phyloP scores from a whole-genome alignment of 2,888 invertebrate genomes.

The Elegia similella region DNA sequence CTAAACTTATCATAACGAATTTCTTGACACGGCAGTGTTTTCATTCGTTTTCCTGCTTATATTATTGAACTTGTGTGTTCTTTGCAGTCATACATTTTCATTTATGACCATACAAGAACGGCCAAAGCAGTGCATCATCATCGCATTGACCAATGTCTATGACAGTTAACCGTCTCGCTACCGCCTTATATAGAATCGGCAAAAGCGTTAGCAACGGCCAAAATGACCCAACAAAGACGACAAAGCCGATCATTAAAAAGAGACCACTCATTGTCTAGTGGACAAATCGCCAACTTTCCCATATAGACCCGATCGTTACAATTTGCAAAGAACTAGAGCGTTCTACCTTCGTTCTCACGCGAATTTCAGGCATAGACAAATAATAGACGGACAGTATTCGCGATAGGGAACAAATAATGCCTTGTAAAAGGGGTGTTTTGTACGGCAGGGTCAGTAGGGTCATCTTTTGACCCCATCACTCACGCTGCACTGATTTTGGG shows the following conservation, averaged over 20 bases:
- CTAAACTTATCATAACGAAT: too few species aligned
- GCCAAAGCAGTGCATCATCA: not conserved
- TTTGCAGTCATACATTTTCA: not conserved
- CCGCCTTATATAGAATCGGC: constrained; percentile 71
- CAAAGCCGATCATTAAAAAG: constrained; percentile 80
- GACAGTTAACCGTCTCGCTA: constrained; percentile 46
- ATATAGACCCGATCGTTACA: constrained; percentile 67
- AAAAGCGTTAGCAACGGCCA: constrained; percentile 79
- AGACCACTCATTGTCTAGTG: constrained; percentile 73
- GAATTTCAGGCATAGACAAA: constrained; percentile 71
- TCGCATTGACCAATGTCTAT: constrained; percentile 3
- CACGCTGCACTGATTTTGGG: constrained; percentile 77
- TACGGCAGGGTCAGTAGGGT: constrained; percentile 72
- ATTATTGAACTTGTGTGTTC: not conserved
- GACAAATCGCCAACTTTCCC: constrained; percentile 64
- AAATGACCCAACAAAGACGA: constrained; percentile 57
- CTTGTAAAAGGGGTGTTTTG: constrained; percentile 74
- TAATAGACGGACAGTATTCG: constrained; percentile 75
- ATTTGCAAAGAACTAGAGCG: constrained; percentile 78
- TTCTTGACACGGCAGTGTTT: not conserved
- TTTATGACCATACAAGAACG: not conserved
- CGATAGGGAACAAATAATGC: constrained; percentile 82
- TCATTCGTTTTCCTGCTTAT: not conserved
- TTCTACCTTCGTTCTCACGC: constrained; percentile 79
- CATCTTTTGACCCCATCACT: constrained; percentile 78